Percentiles rank a stretch among this genome's conserved stretches.
phyloP scores from a whole-genome alignment of 2,888 invertebrate species.

The Tachystola acroxantha region DNA sequence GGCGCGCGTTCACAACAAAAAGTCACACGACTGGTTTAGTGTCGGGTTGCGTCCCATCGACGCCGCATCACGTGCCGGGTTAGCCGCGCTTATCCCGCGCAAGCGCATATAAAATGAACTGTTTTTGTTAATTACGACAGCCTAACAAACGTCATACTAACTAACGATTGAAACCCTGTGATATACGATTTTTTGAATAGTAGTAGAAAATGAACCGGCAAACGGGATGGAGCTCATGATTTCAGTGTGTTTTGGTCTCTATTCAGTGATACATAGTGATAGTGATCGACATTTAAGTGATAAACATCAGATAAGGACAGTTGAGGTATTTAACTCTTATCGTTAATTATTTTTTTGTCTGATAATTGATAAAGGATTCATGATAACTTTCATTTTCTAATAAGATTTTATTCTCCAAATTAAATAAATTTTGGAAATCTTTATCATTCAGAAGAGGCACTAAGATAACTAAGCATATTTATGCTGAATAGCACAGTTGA shows the following conservation, averaged over 20 bases:
- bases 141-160: conserved; percentile 20
- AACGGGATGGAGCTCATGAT: conserved; percentile 72
- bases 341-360: conserved; percentile 10
- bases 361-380: neutral
- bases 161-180: conserved; percentile 35
- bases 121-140: conserved; percentile 54
- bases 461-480: too few species aligned
- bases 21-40: conserved; percentile 75
- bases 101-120: conserved; percentile 61
- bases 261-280: conserved; percentile 71
- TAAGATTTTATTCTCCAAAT: too few species aligned
- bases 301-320: conserved; percentile 57
- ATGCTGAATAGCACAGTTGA: too few species aligned
- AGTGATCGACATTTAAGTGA: conserved; percentile 68
- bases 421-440: too few species aligned
- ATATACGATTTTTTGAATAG: conserved; percentile 36
- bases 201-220: conserved; percentile 53
- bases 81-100: conserved; percentile 47
- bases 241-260: conserved; percentile 69
- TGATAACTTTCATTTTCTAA: conserved; percentile 1
- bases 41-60: conserved; percentile 77
- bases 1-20: conserved; percentile 71
- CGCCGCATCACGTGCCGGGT: conserved; percentile 68
- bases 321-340: conserved; percentile 51
- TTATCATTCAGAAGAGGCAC: too few species aligned